Base-by-base conservation (phyloP, 2,797 vertebrate genomes). In the Sebastes nivosus region DNA sequence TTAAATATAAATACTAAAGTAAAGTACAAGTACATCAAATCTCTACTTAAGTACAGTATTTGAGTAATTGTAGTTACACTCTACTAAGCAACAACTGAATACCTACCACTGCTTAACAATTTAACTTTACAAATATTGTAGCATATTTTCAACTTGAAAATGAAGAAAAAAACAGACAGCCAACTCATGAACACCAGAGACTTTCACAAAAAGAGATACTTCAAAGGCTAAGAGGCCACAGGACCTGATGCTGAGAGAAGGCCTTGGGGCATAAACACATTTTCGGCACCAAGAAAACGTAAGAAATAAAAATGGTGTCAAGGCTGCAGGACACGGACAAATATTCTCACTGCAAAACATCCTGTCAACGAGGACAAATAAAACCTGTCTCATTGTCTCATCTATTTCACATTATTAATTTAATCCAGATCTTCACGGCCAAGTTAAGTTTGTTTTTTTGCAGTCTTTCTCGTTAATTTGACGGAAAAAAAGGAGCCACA, bases 271-370 rank as follows among this genome's bases (percentile, higher is more conserved):
- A 77, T 57, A 65, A 82, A 83, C 70, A 83, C 42, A 80, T 77
- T 82, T 82, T 76, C 71, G 71, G 63, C 84, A 84, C 54, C 14
- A 46, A 52, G 58, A 77, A 81, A 75, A 77, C 27, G 67, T 16
- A 36, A 77, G 22, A 85, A 84, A 77, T 57, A 25, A 78, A 81
- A 87, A 84, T 46, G n/a, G 55, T 72, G 54, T 77, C 34, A 73
- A 57, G 68, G 74, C 85, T 89, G 84, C 29, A 75, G 67, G 70
- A 80, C 50, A 30, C 55, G 61, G 81, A 87, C 84, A 82, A 77
- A 72, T 59, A 68, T 77, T 78, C 67, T 65, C 46, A 14, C 50
- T 52, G 32, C 32, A 34, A 67, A 75, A 67, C 14, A 67, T 55
- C 58, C 42, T 59, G 6, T 50, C 30, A 58, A 52, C 8, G 8